Base-by-base conservation (phyloP, 2,888 invertebrate genomes). In the Vesta saturnalis region DNA sequence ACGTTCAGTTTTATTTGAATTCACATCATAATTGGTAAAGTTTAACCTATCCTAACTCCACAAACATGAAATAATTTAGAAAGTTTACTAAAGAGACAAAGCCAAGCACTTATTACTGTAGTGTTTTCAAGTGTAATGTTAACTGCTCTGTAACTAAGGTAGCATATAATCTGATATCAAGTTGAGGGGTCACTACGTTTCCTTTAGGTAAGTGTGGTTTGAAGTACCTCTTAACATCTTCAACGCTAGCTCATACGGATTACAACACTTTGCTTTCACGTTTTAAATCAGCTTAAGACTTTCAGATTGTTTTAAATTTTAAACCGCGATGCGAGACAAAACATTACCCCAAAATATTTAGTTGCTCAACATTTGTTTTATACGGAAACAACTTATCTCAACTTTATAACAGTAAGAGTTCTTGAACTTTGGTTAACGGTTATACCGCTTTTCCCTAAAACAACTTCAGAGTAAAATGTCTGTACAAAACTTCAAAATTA, bases 201-300 rank as follows among this genome's bases (percentile, higher is more conserved):
- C 61, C 69, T 69, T 64, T 16, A 66, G 19, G 47, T 58, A 68
- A 60, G 57, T 57, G 64, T 46, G 64, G 69, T 58, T 65, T 35
- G 49, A 46, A 69, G 59, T 59, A 57, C 57, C n/a, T 64, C 54
- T 21, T 39, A 61, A 35, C 55, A 49, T 69, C 69, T 69, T 69
- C 60, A 64, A 60, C 67, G 72, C 66, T 67, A 64, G 69, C 68
- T 69, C 70, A 62, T 60, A 64, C 60, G 76, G 76, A 75, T 78
- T 78, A 78, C 78, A 75, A 64, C 70, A 73, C 72, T 70, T 73
- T 73, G 77, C 78, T 77, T 75, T 77, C 73, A 75, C 75, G 73
- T 73, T 73, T 75, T 74, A 77, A 77, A 78, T 78, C 78, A 73
- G 76, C 76, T 77, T 77, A 77, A 76, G 75, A 77, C 74, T 77